Evolutionary conservation across 2,113 vertebrate species (phyloP).

Genomic region (Empidonax traillii): DNA sequence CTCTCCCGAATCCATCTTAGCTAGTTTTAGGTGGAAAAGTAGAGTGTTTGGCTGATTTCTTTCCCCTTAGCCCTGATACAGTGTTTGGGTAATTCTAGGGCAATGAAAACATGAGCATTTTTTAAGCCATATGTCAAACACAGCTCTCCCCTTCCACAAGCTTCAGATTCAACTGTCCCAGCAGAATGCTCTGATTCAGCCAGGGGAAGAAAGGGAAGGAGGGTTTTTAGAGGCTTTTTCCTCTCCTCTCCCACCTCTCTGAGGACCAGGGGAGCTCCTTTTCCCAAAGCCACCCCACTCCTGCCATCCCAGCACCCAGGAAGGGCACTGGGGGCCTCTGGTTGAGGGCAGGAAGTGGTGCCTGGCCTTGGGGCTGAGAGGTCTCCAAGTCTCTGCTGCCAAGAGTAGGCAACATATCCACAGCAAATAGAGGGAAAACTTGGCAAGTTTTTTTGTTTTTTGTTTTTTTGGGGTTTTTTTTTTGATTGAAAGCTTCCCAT

Average conservation of each 20-base stretch:
- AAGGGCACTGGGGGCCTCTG: fast-evolving
- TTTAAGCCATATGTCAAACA: neutral
- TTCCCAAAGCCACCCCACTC: neutral
- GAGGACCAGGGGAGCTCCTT: neutral
- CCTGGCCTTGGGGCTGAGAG: neutral
- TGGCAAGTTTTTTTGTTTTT: neutral
- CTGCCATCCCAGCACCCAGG: fast-evolving
- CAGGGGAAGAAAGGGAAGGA: neutral
- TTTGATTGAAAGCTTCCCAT: neutral
- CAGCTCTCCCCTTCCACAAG: neutral
- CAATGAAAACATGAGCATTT: neutral
- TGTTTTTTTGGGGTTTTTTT: neutral
- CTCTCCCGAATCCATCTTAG: neutral
- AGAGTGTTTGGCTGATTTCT: neutral
- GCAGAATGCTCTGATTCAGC: fast-evolving
- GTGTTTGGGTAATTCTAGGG: neutral
- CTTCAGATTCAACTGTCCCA: neutral
- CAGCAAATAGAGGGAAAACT: neutral
- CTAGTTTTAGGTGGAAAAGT: neutral
- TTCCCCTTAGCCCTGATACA: neutral
- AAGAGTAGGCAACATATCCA: neutral
- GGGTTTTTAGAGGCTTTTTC: neutral
- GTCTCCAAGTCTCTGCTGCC: neutral
- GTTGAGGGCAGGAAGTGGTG: fast-evolving
- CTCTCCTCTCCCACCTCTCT: neutral